These are phyloP conservation scores for Rhamnusium bicolor DNA, from an alignment of 2,888 invertebrate species.

Conservation along the genomic window DNA sequence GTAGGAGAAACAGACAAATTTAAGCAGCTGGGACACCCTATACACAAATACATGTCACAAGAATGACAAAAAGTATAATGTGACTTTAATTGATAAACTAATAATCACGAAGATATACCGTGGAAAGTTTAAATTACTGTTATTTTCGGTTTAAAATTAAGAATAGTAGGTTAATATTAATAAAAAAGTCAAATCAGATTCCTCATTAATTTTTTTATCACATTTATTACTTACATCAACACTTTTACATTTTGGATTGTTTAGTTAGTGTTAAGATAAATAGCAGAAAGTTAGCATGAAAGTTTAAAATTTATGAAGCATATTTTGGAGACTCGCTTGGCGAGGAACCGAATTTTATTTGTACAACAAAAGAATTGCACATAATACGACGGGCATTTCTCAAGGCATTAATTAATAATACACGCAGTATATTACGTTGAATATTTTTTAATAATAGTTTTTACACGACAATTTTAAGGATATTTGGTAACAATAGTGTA, in stretches of 20 bases:
- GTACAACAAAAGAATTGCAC: too few species aligned
- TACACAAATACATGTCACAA: neutral
- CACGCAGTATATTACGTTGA: too few species aligned
- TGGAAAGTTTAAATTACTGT: neutral
- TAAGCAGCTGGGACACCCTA: neutral
- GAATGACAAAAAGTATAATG: neutral
- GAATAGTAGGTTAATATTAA: neutral
- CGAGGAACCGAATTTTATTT: too few species aligned
- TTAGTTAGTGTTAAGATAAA: neutral
- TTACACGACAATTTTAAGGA: too few species aligned
- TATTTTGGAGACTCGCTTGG: neutral
- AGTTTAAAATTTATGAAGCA: neutral
- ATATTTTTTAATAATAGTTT: too few species aligned
- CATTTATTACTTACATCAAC: neutral
- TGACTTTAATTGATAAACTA: neutral
- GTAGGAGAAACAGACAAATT: too few species aligned
- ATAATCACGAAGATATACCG: neutral
- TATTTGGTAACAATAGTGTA: too few species aligned
- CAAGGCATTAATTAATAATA: too few species aligned
- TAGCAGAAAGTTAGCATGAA: neutral
- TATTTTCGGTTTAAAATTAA: neutral
- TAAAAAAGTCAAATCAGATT: neutral
- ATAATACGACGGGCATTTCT: too few species aligned
- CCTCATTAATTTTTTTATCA: neutral
- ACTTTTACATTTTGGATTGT: neutral